Base-by-base conservation (phyloP, 2,888 invertebrate species). In the Mythimna pallens region DNA sequence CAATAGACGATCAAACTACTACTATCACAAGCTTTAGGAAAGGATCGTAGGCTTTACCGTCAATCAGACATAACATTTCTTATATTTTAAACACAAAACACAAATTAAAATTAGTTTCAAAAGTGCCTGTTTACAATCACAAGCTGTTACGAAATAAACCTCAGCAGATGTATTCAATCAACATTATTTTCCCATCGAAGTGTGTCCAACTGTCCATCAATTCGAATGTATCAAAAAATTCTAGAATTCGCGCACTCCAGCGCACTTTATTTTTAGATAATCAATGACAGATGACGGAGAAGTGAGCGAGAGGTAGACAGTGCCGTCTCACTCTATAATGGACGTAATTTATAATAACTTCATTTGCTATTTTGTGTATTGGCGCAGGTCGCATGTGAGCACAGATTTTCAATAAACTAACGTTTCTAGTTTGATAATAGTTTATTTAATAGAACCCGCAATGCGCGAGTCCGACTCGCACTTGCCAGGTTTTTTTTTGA, bases 261-360 rank as follows among this genome's bases (percentile, higher is more conserved):
- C 72, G 71, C 54, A 74, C 74, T 77, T 86, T 89, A 87, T 89
- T 88, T 89, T 87, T 89, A 89, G 86, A 81, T 80, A 85, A 89
- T 89, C 89, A 89, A 88, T 89, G 89, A 89, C 89, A 90, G 85
- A 89, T 86, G 87, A 89, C 84, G 89, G 86, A 58, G 68, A 64
- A 59, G 62, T 22, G 76, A 81, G 72, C 65, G 84, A 80, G 85
- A 82, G 58, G 58, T 17, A 50, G 10, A 57, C 76, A 77, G 55
- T 22, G 47, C 69, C 12, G 54, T 79, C 76, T 65, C 65, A 17
- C 63, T 80, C 65, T 74, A 63, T 77, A 78, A 79, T 84, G 55
- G 74, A 73, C 76, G 77, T 78, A 82, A 84, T 86, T 83, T 86
- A 84, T 86, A 86, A 76, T 76, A 83, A 70, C 66, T 86, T 78